Evolutionary conservation across 2,797 vertebrate genomes (phyloP).

Genomic region (Acrocephalus scirpaceus): DNA sequence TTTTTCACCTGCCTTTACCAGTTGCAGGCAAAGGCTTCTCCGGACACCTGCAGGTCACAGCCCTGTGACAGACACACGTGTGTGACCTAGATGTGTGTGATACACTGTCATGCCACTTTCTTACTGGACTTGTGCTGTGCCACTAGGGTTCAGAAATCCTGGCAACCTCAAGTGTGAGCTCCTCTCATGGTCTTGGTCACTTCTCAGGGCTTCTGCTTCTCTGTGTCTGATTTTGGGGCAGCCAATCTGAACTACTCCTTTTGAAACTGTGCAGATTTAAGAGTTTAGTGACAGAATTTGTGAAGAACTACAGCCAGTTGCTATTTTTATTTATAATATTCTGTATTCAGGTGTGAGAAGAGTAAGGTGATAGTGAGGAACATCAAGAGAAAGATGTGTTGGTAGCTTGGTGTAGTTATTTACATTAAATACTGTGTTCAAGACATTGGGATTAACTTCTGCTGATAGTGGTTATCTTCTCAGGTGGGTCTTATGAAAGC

Average conservation of each 20-base stretch:
- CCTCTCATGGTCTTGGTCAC: too few species aligned
- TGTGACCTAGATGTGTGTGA: not conserved
- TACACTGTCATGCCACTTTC: not conserved
- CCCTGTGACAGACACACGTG: not conserved
- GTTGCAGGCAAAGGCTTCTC: not conserved
- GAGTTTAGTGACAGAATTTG: not conserved
- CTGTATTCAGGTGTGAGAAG: not conserved
- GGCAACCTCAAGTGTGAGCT: not conserved
- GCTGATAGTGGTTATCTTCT: not conserved
- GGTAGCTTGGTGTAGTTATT: not conserved
- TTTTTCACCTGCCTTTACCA: slow-evolving; percentile 23
- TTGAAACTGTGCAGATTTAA: not conserved
- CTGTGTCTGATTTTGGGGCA: not conserved
- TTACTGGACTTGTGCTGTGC: rapidly evolving
- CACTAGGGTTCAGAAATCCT: not conserved
- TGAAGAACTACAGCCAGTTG: not conserved
- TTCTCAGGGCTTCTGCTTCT: not conserved
- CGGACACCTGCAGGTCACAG: not conserved
- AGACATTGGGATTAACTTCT: not conserved
- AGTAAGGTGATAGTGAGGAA: not conserved
- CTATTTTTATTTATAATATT: not conserved
- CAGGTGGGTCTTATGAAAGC: rapidly evolving
- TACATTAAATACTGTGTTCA: not conserved
- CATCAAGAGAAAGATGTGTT: not conserved
- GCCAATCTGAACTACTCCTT: not conserved